These are phyloP conservation scores for Morus bassanus DNA, from an alignment of 2,797 vertebrate species.

Conservation along the genomic window DNA sequence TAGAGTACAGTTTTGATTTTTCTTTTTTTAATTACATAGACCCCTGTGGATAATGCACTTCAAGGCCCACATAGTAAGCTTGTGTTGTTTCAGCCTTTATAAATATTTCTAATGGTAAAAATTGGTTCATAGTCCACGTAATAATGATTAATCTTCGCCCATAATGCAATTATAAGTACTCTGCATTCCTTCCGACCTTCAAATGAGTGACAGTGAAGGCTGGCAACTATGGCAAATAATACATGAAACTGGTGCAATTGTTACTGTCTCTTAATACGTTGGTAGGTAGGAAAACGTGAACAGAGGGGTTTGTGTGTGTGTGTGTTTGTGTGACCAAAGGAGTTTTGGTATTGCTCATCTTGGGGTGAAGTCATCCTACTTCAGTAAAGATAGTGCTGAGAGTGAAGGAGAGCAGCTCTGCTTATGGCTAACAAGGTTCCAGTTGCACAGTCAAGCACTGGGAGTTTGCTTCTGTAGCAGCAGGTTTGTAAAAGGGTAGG, in stretches of 20 bases:
- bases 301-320: neutral
- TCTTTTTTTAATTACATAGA: neutral
- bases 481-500: neutral
- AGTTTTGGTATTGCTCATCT: constrained; percentile 46
- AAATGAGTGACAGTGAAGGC: neutral
- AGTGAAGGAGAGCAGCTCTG: neutral
- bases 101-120: constrained; percentile 11
- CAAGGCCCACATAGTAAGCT: neutral
- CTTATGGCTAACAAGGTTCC: neutral
- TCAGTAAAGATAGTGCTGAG: neutral
- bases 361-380: neutral
- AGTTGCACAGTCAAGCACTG: neutral
- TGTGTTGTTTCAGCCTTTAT: neutral
- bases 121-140: neutral
- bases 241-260: neutral
- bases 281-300: neutral
- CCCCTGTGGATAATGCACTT: neutral
- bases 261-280: neutral
- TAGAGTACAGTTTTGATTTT: neutral
- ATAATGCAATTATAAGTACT: neutral
- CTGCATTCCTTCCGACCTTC: neutral
- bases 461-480: neutral
- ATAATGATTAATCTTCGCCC: neutral
- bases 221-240: neutral
- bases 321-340: neutral